Evolutionary conservation across 2,888 invertebrate genomes (phyloP).

Genomic region (Lithosia quadra): DNA sequence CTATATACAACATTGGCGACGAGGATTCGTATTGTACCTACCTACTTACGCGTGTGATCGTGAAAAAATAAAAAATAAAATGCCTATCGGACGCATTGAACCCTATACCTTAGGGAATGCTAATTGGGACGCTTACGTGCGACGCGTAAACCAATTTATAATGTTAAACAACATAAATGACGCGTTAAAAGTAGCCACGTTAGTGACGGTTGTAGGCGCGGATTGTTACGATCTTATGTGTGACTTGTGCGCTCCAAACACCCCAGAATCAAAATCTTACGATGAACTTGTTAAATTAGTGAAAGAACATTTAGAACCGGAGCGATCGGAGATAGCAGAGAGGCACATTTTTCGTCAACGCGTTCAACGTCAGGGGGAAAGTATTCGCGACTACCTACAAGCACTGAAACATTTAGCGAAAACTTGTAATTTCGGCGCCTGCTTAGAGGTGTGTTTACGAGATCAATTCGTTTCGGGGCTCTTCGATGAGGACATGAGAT

Average conservation of each 20-base stretch:
- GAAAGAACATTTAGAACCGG: constrained; percentile 7
- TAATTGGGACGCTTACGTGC: not conserved
- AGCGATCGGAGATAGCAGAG: constrained; percentile 12
- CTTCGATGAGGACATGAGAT: constrained; percentile 43
- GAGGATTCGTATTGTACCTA: too few relatives aligned
- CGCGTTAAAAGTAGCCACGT: constrained; percentile 40
- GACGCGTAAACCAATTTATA: not conserved
- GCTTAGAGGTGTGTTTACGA: constrained; percentile 29
- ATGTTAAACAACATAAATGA: not conserved
- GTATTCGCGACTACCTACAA: constrained; percentile 39
- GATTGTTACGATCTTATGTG: constrained; percentile 45
- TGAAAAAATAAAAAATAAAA: not conserved
- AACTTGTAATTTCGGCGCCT: constrained; percentile 35
- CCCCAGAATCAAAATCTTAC: constrained; percentile 36
- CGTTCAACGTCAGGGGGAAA: constrained; percentile 38
- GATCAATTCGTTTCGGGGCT: constrained; percentile 30
- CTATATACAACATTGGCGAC: too few relatives aligned
- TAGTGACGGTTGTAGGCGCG: constrained; percentile 47
- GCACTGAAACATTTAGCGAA: not conserved
- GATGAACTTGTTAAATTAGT: constrained; percentile 11
- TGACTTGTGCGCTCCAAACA: constrained; percentile 38
- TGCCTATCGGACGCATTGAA: not conserved
- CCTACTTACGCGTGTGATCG: too few relatives aligned
- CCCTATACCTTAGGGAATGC: not conserved
- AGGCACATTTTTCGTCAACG: constrained; percentile 30